Base-by-base conservation (phyloP, 2,113 vertebrate genomes). In the Bos javanicus region DNA sequence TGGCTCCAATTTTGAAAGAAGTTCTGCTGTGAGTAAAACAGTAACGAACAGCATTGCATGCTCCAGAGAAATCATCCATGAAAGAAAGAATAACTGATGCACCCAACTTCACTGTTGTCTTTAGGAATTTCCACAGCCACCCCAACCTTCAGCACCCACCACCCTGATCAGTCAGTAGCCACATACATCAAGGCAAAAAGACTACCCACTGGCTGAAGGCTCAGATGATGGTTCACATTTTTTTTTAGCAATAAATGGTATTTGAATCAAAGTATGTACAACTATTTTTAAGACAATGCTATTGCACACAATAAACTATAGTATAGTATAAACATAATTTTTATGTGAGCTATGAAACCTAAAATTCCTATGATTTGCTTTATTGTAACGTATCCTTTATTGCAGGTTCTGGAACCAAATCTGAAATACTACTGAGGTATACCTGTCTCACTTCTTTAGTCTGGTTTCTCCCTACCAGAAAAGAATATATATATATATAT, bases 1-100 rank as follows among this genome's bases (percentile, higher is more conserved):
- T 36, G 33, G 14, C 50, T 30, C 10, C 33, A 54, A 21, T 82
- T 36, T 54, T 33, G 46, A 81, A 36, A 82, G 80, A n/a, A 36
- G 6, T 54, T 54, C 50, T 82, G 6, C 17, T 13, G 30, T 54
- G 33, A 33, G 50, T 82, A 54, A 82, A 81, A 54, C 19, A 48
- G 19, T 54, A 7, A 3, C 0, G 0, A 54, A 54, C 6, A 54
- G 2, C 19, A 23, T 25, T n/a, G 19, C 80, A 33, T 36, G 19
- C 30, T n/a, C 11, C 33, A 54, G 30, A 36, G 19, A 54, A n/a
- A 33, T 52, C 48, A 81, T 82, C 4, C 6, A 6, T n/a, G 80
- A 82, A 82, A 80, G 46, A 50, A 50, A n/a, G 30, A 52, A 15
- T 52, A 81, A 52, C 12, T 11, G 9, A 50, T 3, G 48, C 1